phyloP scores from a whole-genome alignment of 2,797 vertebrate genomes.

The Nyctalus aviator region DNA sequence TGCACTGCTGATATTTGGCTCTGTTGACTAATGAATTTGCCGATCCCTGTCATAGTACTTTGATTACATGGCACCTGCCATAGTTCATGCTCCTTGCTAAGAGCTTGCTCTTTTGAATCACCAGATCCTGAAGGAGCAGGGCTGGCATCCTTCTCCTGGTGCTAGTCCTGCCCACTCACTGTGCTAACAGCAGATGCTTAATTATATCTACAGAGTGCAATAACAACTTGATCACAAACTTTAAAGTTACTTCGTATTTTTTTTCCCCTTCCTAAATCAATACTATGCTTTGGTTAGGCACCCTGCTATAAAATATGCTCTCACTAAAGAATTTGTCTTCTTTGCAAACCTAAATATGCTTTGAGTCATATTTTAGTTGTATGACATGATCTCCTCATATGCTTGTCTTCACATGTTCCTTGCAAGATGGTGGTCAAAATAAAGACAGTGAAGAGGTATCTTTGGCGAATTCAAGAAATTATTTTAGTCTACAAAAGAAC shows the following conservation, averaged over 20 bases:
- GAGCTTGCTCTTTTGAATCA: background rate
- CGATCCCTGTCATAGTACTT: background rate
- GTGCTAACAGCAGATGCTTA: no score
- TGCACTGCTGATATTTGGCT: no score
- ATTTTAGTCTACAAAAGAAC: background rate
- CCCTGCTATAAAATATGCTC: background rate
- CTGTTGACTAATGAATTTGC: no score
- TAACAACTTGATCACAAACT: background rate
- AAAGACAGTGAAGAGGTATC: background rate
- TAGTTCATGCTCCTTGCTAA: background rate
- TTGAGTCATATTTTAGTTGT: background rate
- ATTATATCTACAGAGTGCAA: background rate
- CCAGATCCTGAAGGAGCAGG: background rate
- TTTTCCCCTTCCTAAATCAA: background rate
- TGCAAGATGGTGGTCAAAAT: background rate
- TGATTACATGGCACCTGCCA: background rate
- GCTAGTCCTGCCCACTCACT: background rate
- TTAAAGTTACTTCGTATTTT: background rate
- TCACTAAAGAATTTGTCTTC: background rate
- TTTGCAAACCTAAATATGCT: background rate
- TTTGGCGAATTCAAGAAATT: slow-evolving; percentile 16
- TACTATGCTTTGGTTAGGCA: background rate
- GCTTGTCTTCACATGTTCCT: background rate
- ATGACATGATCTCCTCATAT: background rate
- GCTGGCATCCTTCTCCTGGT: background rate